Conservation (phyloP, 2,888 invertebrate species). For the Cordilura impudica region DNA sequence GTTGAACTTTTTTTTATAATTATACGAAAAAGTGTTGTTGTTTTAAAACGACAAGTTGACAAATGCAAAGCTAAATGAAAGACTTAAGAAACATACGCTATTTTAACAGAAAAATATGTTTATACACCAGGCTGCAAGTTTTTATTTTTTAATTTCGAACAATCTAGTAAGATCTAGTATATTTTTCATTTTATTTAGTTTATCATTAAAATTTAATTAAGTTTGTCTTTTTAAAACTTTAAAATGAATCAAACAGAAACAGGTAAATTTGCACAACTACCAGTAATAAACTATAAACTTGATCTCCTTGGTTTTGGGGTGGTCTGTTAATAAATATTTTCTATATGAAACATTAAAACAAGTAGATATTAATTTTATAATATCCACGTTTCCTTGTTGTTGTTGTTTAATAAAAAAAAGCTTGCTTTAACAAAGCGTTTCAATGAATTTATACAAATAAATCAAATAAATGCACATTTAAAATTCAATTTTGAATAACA, state of each 20-base stretch:
- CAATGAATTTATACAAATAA: background rate
- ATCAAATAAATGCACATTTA: background rate
- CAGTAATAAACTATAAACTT: slow-evolving; percentile 22
- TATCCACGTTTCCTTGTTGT: too few relatives aligned
- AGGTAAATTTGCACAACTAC: slow-evolving; percentile 16
- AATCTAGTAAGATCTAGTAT: too few relatives aligned
- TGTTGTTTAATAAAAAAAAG: background rate
- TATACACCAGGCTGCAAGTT: too few relatives aligned
- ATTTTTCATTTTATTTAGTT: too few relatives aligned
- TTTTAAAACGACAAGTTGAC: background rate
- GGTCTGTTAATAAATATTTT: background rate
- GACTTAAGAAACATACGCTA: slow-evolving; percentile 44
- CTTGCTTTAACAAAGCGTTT: background rate
- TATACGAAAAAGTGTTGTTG: background rate
- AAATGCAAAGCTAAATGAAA: slow-evolving; percentile 11
- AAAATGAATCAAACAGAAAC: slow-evolving; percentile 31
- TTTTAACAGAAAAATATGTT: background rate
- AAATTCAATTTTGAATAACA: background rate
- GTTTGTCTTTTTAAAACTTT: too few relatives aligned
- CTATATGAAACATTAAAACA: slow-evolving; percentile 4
- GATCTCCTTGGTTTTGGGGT: slow-evolving; percentile 45
- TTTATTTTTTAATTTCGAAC: too few relatives aligned
- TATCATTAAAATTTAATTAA: too few relatives aligned
- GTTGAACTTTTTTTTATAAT: slow-evolving; percentile 28
- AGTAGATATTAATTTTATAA: slow-evolving; percentile 5